Evolutionary conservation across 2,888 invertebrate genomes (phyloP), one percentile per base, ranked within the genome.

Genomic region (Taenaris catops): DNA sequence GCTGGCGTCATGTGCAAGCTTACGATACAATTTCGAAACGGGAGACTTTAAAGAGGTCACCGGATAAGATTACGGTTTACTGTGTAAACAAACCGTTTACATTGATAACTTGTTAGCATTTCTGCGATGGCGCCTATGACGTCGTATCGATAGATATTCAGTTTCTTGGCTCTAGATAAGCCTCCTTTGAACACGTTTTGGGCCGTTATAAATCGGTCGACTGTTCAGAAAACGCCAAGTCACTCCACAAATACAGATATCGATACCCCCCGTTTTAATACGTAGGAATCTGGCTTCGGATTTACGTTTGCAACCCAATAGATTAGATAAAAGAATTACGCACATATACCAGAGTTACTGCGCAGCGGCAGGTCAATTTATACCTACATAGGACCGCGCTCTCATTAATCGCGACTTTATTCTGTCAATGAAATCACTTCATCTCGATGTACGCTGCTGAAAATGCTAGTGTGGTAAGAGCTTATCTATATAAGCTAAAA

Each of bases 381-480:
- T 43, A 45, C 33, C 31, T 25, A 21, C 28, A 38, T 44, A 34
- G 34, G 31, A 39, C 26, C 36, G 32, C 33, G 43, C 18, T 41
- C 44, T 44, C 32, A 34, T 39, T 48, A 40, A 31, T 25, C 27
- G 21, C 26, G 7, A 19, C 26, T 10, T 28, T n/a, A n/a, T n/a
- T n/a, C n/a, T n/a, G n/a, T n/a, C n/a, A n/a, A n/a, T n/a, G n/a
- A n/a, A n/a, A n/a, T n/a, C n/a, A n/a, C n/a, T n/a, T n/a, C n/a
- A n/a, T n/a, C n/a, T 97, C 97, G 0, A 97, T 99, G 95, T 99
- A 96, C 76, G 96, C 97, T 0, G 97, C 99, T 0, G 97, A 98
- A 75, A 96, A 97, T 76, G 96, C 98, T 3, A 95, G 95, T 51
- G 90, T 96, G 59, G 93, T 97, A 8, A 72, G 40, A 14, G 4